Evolutionary conservation across 2,113 vertebrate species (phyloP).

Genomic region (Hipposideros armiger): DNA sequence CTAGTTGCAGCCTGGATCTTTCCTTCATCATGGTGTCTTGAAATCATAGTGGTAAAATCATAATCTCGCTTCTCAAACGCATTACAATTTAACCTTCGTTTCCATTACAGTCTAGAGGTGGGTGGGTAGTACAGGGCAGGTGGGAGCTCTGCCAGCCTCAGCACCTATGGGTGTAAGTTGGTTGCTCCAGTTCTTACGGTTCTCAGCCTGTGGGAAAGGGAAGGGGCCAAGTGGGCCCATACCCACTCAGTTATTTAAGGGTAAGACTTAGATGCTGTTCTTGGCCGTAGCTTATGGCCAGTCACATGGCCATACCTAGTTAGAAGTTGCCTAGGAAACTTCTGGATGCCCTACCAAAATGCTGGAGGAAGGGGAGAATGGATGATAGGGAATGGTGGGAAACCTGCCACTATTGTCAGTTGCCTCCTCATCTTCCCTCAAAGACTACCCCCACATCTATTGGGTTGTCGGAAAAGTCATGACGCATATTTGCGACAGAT

Average conservation of each 20-base stretch:
- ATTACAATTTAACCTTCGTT: background rate
- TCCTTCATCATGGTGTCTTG: background rate
- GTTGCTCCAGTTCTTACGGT: background rate
- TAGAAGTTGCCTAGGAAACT: background rate
- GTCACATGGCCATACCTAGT: background rate
- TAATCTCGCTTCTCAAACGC: background rate
- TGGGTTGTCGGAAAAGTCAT: too few species aligned
- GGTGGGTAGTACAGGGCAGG: background rate
- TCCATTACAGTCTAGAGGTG: background rate
- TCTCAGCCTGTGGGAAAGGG: background rate
- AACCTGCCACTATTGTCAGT: background rate
- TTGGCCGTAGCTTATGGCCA: background rate
- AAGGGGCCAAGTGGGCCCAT: background rate
- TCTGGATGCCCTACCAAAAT: background rate
- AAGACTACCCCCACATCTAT: background rate
- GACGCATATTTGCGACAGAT: too few species aligned
- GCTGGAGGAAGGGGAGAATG: background rate
- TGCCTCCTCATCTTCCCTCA: background rate
- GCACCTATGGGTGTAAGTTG: background rate
- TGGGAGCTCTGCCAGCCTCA: background rate
- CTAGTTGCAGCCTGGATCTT: background rate
- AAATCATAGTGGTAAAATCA: background rate
- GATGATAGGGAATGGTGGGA: background rate
- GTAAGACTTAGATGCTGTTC: background rate
- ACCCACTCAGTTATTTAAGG: background rate